Base-by-base conservation (phyloP, 2,797 vertebrate genomes). In the Hemibagrus guttatus region DNA sequence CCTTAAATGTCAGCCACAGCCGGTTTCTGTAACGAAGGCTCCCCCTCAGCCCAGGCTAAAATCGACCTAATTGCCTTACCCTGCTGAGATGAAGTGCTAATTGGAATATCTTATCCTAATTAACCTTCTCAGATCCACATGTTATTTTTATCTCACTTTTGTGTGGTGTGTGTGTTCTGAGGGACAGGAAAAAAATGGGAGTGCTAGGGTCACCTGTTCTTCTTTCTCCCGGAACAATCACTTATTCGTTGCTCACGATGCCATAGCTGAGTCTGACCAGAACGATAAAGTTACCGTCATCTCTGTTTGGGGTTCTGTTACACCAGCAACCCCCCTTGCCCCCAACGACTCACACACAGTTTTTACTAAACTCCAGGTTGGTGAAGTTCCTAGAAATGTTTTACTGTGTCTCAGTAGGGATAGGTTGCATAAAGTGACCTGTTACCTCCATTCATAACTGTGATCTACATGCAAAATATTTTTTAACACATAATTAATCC, bases 81-180 rank as follows among this genome's bases (percentile, higher is more conserved):
- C 94, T 85, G 91, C 92, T 92, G 94, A 96, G 95, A 95, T 94
- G 92, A 94, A 95, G 92, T 93, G 91, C 93, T 95, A 95, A 96
- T 95, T 95, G 94, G 92, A 96, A 94, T 93, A 94, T 94, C 89
- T 93, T 93, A 91, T 92, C 90, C 95, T 95, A 95, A 95, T 96
- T 96, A 96, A 94, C 95, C 95, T 95, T 95, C 92, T 94, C 92
- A 92, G 89, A 93, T 93, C 93, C 92, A 91, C 88, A 91, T 92
- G 89, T 92, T 95, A 95, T 96, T 96, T 96, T 94, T 95, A 95
- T 93, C 93, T 85, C 68, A 88, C 80, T 81, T 90, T 92, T 93
- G 85, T 87, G 87, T 26, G 61, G 66, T 13, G 87, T 56, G 90
- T 90, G 56, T 84, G 52, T 68, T 74, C 26, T 78, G 82, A 81